Base-by-base conservation (phyloP, 1,140 invertebrate species). In the Euglossa dilemma region DNA sequence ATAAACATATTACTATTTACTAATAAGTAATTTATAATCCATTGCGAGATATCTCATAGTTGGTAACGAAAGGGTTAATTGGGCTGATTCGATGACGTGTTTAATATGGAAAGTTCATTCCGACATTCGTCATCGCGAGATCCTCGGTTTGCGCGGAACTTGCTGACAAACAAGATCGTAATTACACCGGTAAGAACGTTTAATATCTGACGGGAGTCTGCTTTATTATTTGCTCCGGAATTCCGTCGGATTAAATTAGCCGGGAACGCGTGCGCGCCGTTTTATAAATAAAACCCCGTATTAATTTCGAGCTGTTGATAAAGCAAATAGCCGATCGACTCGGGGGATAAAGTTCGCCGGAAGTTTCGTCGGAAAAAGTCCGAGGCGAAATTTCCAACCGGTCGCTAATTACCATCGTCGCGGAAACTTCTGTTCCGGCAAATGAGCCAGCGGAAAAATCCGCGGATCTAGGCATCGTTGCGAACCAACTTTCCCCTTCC, bases 281-380 rank as follows among this genome's bases (percentile, higher is more conserved):
- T 72, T 23, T 14, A 9, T 8, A 61, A 63, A 80, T 54, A 64
- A n/a, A 64, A 54, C 8, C 16, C 28, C 14, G 56, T 57, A 80
- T 80, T 80, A 64, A 80, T 54, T 73, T 72, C 47, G 14, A 16
- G 28, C 70, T 16, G 57, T 64, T 80, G 16, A 54, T 54, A 43
- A 52, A 72, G 57, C 43, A 61, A 63, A 80, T 43, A 66, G 47
- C 18, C 50, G 50, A 80, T 80, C 25, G 28, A 8, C 36, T 23
- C 47, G 2, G 70, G 11, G 56, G 63, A 23, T 54, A 54, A 73
- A 54, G 70, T 72, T 80, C 20, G 23, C 20, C 18, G 5, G 6
- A 50, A 63, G 28, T 73, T 73, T n/a, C 23, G n/a, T n/a, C n/a
- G n/a, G 7, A 16, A 23, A 56, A 64, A 45, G 28, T 71, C 59